Evolutionary conservation across 2,888 invertebrate species (phyloP).

Genomic region (Pherbina coryleti): DNA sequence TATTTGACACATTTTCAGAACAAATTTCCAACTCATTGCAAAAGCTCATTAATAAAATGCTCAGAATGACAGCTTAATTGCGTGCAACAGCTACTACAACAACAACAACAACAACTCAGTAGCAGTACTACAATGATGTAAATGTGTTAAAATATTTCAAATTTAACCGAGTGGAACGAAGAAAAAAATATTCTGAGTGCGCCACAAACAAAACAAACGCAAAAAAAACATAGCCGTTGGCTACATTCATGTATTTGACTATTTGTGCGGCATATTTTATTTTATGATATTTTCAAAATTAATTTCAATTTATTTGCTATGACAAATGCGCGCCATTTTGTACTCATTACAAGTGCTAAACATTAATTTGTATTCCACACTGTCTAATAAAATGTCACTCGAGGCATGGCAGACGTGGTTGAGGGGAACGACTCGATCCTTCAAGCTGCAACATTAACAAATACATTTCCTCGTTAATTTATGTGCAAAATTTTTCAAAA

Average conservation of each 20-base stretch:
- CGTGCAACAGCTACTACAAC: conserved; percentile 5
- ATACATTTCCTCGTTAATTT: too few relatives aligned
- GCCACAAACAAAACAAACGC: too few relatives aligned
- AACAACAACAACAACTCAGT: neutral
- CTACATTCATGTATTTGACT: neutral
- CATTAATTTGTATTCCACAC: conserved; percentile 24
- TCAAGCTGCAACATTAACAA: too few relatives aligned
- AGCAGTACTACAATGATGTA: neutral
- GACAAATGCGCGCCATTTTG: conserved; percentile 33
- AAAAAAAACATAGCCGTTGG: neutral
- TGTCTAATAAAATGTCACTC: neutral
- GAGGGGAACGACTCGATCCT: too few relatives aligned
- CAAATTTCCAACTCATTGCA: neutral
- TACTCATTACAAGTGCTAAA: conserved; percentile 23
- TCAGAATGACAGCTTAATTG: conserved; percentile 8
- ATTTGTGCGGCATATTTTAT: neutral
- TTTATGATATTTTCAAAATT: neutral
- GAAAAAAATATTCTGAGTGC: neutral
- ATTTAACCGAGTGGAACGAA: neutral
- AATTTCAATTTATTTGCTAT: conserved; percentile 24
- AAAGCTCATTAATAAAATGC: conserved; percentile 1
- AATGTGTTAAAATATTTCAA: neutral
- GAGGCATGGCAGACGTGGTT: neutral
- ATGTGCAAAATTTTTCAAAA: too few relatives aligned
- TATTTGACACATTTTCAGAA: neutral